Evolutionary conservation across 2,113 vertebrate species (phyloP), one percentile per base, ranked within the genome.

Genomic region (Perca schrenkii): DNA sequence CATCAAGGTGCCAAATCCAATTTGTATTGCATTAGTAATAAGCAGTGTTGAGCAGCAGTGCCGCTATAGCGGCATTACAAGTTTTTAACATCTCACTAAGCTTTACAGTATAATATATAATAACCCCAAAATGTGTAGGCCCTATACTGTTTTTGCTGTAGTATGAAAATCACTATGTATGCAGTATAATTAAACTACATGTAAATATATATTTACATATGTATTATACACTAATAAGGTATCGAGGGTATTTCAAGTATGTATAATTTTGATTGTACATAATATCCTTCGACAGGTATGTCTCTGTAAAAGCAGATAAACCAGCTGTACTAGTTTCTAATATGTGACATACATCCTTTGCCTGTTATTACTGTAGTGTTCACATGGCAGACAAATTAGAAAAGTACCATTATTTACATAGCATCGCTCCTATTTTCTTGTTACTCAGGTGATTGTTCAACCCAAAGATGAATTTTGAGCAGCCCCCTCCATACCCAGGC

Each of bases 401-500:
- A 25, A 63, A 50, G 17, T 10, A n/a, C 6, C 15, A n/a, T 70
- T 25, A 31, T 36, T 67, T 5, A 54, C 10, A 40, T n/a, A 34
- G 34, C 19, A 6, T 91, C 87, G 80, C 83, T 84, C 69, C 11
- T 46, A 0, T 91, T 73, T 56, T 46, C 49, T 62, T 83, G 7
- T 53, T 63, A 22, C 73, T 93, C 89, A 96, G 96, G 89, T 83
- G 70, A 88, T 80, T 72, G 40, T 73, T 71, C 72, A 70, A 58
- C 89, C 77, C 66, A 83, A 70, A 84, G 90, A 98, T 97, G 97
- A 98, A 95, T 89, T 96, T 94, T 88, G 97, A 97, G 83, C 96
- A 97, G 63, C 97, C 97, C 40, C 97, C 97, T 14, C 97, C 97
- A 0, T 98, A 98, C 93, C 85, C 96, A 0, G 96, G 96, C 84